phyloP scores from a whole-genome alignment of 1,140 invertebrate species.

The Ganaspis sp. region DNA sequence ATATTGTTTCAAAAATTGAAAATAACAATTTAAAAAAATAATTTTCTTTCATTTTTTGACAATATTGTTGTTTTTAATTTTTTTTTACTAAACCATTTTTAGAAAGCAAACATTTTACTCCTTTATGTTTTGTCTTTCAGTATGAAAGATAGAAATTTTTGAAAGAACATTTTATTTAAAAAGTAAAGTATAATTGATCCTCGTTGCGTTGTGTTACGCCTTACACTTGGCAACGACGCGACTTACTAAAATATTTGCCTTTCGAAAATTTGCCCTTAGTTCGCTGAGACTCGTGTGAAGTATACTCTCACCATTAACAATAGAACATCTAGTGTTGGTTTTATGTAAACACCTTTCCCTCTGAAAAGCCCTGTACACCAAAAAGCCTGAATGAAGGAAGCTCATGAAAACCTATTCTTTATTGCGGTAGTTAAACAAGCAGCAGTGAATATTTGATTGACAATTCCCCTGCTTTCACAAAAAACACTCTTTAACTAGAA shows the following conservation, averaged over 20 bases:
- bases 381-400: conserved; percentile 41
- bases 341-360: conserved; percentile 43
- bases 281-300: conserved; percentile 14
- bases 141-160: no score
- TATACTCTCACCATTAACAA: conserved; percentile 37
- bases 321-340: conserved; percentile 37
- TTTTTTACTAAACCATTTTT: no score
- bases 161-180: no score
- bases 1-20: no score
- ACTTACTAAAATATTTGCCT: conserved; percentile 32
- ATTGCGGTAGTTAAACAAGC: conserved; percentile 62
- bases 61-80: no score
- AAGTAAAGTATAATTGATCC: no score
- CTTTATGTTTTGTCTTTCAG: no score
- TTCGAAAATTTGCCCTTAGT: conserved; percentile 42
- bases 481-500: conserved; percentile 38
- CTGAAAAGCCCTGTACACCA: conserved; percentile 43
- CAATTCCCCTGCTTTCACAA: conserved; percentile 60
- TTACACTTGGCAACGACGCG: neutral
- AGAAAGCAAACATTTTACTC: no score
- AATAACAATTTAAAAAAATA: no score
- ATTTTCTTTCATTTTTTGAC: no score
- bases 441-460: conserved; percentile 63
- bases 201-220: neutral
- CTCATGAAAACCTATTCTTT: conserved; percentile 51